Evolutionary conservation across 2,113 vertebrate genomes (phyloP).

Genomic region (Phoxinus phoxinus): DNA sequence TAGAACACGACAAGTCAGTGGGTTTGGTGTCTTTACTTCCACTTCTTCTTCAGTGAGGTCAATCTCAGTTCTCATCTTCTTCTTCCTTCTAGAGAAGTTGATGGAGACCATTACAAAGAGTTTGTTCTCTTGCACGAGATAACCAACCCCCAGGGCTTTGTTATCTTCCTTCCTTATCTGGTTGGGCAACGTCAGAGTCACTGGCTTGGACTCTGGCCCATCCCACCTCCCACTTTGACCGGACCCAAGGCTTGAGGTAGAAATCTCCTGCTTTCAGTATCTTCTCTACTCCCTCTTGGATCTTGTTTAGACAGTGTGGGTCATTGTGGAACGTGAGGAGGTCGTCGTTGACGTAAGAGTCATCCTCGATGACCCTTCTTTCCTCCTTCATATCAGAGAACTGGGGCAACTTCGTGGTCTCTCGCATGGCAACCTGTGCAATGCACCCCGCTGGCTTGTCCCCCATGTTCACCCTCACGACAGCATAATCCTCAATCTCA

Average conservation of each 20-base stretch:
- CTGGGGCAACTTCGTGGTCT: too few species aligned
- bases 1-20: too few species aligned
- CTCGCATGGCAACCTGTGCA: too few species aligned
- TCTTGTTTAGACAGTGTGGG: not conserved
- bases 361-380: not conserved
- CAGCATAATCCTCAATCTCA: too few species aligned
- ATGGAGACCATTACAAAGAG: not conserved
- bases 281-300: not conserved
- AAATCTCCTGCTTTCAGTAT: not conserved
- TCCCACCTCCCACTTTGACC: not conserved
- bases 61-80: not conserved
- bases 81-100: not conserved
- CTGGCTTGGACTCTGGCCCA: not conserved
- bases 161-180: not conserved
- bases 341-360: not conserved
- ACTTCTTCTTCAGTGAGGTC: not conserved
- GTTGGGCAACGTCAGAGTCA: not conserved
- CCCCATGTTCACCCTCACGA: too few species aligned
- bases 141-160: not conserved
- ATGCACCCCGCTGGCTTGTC: too few species aligned
- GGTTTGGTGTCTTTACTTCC: not conserved
- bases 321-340: not conserved
- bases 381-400: not conserved
- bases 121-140: not conserved
- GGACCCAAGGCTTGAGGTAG: not conserved